These are phyloP conservation scores for Gastrophysa polygoni DNA, from an alignment of 2,888 invertebrate genomes.

Conservation along the genomic window DNA sequence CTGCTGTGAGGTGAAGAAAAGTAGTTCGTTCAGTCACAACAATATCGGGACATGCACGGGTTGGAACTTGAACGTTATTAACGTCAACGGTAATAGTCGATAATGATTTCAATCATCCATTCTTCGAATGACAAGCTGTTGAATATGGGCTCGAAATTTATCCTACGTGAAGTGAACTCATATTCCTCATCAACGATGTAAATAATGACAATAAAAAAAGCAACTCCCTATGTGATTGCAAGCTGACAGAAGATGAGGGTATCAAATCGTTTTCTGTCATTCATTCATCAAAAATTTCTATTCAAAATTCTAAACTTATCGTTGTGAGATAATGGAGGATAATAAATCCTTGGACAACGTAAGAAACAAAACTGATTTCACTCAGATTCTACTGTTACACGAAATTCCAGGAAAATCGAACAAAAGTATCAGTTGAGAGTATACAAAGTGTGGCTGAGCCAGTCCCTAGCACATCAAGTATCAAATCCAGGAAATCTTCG, in stretches of 20 bases:
- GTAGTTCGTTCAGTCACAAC: no score
- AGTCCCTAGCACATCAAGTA: slow-evolving; percentile 22
- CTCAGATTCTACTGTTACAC: background rate
- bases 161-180: no score
- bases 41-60: no score
- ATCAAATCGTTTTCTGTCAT: slow-evolving; percentile 7
- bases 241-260: background rate
- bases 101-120: no score
- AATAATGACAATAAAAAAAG: no score
- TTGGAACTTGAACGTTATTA: no score
- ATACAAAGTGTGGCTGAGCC: background rate
- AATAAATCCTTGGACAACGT: slow-evolving; percentile 24
- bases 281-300: background rate
- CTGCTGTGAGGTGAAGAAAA: no score
- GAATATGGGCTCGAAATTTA: no score
- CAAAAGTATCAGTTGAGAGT: background rate
- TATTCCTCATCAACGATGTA: no score
- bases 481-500: slow-evolving; percentile 35
- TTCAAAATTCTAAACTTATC: background rate
- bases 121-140: no score
- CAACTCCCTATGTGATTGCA: background rate
- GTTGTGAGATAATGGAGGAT: slow-evolving; percentile 9
- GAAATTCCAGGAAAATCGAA: background rate
- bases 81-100: no score
- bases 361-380: background rate